Conservation (phyloP, 2,797 vertebrate genomes). For the Xiphophorus birchmanni region DNA sequence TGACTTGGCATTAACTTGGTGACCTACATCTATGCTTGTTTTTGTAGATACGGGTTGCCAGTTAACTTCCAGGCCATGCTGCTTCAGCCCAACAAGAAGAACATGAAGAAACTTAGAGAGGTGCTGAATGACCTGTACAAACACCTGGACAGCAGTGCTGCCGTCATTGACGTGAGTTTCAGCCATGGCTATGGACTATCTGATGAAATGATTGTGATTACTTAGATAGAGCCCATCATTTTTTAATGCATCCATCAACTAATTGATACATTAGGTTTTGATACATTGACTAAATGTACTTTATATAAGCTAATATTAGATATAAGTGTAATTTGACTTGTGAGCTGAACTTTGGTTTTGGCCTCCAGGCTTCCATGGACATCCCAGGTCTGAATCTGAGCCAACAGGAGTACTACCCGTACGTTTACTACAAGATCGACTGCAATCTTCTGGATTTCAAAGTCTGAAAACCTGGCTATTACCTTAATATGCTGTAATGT, state of each 20-base stretch:
- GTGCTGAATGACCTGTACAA: conserved; percentile 94
- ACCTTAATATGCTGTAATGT: conserved; percentile 22
- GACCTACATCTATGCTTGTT: background rate
- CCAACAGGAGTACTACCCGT: conserved; percentile 97
- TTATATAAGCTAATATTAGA: background rate
- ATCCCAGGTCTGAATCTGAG: conserved; percentile 97
- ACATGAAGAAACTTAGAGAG: conserved; percentile 97
- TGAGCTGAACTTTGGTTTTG: conserved; percentile 6
- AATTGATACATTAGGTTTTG: background rate
- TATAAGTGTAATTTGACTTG: background rate
- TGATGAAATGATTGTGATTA: background rate
- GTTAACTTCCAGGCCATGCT: conserved; percentile 99
- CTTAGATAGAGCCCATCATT: background rate
- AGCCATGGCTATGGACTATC: background rate
- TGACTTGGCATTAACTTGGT: background rate
- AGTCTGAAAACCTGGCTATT: conserved; percentile 69
- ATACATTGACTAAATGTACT: background rate
- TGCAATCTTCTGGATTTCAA: conserved; percentile 98
- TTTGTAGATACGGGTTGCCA: conserved; percentile 91
- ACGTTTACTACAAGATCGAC: conserved; percentile 98
- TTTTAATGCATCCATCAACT: background rate
- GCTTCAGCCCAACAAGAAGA: conserved; percentile 97
- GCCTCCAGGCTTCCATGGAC: conserved; percentile 90
- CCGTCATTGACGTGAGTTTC: conserved; percentile 92
- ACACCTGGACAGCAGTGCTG: conserved; percentile 95